Base-by-base conservation (phyloP, 2,888 invertebrate species). In the Odontomyia ornata region DNA sequence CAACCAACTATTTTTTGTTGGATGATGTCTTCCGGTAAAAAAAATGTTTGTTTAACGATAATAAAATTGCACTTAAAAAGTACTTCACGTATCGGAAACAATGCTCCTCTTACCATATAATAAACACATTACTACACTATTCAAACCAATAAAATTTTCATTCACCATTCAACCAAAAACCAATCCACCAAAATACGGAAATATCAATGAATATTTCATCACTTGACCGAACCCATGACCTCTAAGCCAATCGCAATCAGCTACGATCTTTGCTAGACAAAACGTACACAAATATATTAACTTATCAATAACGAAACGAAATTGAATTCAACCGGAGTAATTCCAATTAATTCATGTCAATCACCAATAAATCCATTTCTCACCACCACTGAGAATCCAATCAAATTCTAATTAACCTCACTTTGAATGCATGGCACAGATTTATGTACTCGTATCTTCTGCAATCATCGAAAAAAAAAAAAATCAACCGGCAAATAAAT, bases 351-450 rank as follows among this genome's bases (percentile, higher is more conserved):
- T 60, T 60, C 1, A 60, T 23, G 57, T 60, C 57, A 60, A 60
- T 60, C 25, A 60, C 21, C 57, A 60, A 60, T 60, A 60, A 60
- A 60, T 60, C 57, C 57, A 60, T 25, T 23, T 60, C 2, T 60
- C 18, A 60, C 25, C 57, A 60, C 25, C 57, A 23, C 25, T 60
- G 57, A 60, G 25, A 9, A 23, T 60, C 18, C 57, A 60, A 25
- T 60, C 57, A 25, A 60, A 60, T 18, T 60, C 57, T 18, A 60
- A 60, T 60, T 60, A 60, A 60, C 23, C 57, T 25, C 57, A 60
- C 23, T 60, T 60, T 60, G 57, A 5, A 60, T 60, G 57, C 57
- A 25, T 60, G 57, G 57, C 57, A 23, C 23, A 36, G 36, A 36
- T 5, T 36, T 36, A 36, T 36, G 36, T 36, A 56, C 43, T 43